Conservation (phyloP, 2,113 vertebrate genomes). For the Tautogolabrus adspersus region DNA sequence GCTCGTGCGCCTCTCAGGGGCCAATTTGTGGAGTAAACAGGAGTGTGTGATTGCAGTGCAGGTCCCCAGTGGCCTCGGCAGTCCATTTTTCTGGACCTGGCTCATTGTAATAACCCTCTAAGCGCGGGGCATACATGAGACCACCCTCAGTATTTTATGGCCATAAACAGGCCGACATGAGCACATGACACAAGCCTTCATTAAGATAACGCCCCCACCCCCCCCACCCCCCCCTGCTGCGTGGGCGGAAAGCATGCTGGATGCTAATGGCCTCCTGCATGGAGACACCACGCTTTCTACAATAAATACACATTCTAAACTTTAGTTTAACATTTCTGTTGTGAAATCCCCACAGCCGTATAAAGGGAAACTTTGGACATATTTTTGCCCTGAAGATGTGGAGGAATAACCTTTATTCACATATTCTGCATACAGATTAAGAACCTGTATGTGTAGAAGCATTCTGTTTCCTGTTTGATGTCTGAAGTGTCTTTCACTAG, state of each 20-base stretch:
- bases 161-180: conserved; percentile 40
- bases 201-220: conserved; percentile 41
- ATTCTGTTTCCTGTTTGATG: too few species aligned
- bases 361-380: neutral
- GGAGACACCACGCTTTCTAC: neutral
- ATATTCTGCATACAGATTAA: neutral
- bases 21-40: conserved; percentile 85
- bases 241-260: conserved; percentile 17
- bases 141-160: conserved; percentile 50
- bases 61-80: conserved; percentile 49
- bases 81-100: conserved; percentile 70
- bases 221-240: conserved; percentile 28
- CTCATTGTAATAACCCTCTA: conserved; percentile 78
- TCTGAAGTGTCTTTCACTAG: too few species aligned
- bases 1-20: conserved; percentile 76
- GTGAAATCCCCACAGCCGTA: neutral
- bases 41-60: conserved; percentile 67
- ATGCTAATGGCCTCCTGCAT: conserved; percentile 21
- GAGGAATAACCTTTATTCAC: neutral
- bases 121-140: conserved; percentile 37
- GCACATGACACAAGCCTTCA: conserved; percentile 28
- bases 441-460: neutral
- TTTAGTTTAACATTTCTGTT: conserved; percentile 15
- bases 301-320: conserved; percentile 30
- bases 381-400: neutral